Conservation (phyloP, 2,797 vertebrate species). For the Crenuchus spilurus region DNA sequence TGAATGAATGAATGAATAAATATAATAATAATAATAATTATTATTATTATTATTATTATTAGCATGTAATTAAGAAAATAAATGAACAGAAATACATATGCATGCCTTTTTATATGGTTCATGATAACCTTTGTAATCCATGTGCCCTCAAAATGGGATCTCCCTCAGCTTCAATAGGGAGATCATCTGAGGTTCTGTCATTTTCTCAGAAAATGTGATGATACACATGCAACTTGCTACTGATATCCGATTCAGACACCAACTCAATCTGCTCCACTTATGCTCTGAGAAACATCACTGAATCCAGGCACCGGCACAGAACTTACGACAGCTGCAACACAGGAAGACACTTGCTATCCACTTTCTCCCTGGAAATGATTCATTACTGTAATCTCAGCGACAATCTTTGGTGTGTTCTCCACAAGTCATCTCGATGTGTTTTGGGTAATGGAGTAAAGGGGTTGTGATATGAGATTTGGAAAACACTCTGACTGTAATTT, state of each 20-base stretch:
- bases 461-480: conserved; percentile 20
- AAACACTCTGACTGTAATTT: conserved; percentile 35
- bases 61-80: no score
- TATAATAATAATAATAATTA: no score
- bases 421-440: conserved; percentile 29
- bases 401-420: conserved; percentile 1
- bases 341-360: background rate
- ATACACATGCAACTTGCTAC: no score
- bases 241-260: background rate
- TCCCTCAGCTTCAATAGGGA: no score
- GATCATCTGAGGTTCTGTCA: no score
- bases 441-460: conserved; percentile 40
- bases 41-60: no score
- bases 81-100: no score
- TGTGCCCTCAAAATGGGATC: no score
- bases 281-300: background rate
- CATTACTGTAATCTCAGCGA: conserved; percentile 1
- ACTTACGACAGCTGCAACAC: background rate
- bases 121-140: no score
- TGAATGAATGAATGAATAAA: no score
- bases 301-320: background rate
- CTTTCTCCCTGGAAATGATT: background rate
- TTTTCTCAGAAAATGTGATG: no score
- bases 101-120: no score
- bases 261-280: background rate